phyloP scores from a whole-genome alignment of 2,888 invertebrate species.

The Erynnis tages region DNA sequence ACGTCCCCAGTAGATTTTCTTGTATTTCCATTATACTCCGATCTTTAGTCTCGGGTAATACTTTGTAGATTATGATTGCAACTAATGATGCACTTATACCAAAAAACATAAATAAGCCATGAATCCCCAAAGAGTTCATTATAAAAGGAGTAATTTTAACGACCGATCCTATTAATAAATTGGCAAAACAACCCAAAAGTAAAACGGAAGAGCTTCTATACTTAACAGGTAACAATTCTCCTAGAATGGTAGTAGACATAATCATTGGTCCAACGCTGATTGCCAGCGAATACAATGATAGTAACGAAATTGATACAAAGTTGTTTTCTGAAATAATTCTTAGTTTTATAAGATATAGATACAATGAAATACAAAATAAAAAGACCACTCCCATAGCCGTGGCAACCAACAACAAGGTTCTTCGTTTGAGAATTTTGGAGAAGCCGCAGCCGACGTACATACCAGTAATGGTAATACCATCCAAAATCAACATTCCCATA shows the following conservation, averaged over 20 bases:
- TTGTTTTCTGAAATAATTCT: constrained; percentile 35
- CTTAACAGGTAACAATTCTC: constrained; percentile 30
- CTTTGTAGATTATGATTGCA: constrained; percentile 29
- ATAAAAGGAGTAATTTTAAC: constrained; percentile 30
- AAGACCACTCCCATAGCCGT: constrained; percentile 33
- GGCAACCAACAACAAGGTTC: constrained; percentile 39
- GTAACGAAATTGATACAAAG: constrained; percentile 42
- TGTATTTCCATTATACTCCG: constrained; percentile 41
- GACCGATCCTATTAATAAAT: constrained; percentile 16
- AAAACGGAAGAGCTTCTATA: constrained; percentile 24
- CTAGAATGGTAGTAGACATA: constrained; percentile 38
- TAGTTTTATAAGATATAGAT: constrained; percentile 35
- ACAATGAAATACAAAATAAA: constrained; percentile 33
- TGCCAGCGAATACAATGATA: constrained; percentile 46
- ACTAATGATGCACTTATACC: constrained; percentile 23
- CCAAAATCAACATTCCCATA: constrained; percentile 36
- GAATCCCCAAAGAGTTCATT: constrained; percentile 25
- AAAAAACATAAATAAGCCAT: constrained; percentile 34
- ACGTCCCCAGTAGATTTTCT: constrained; percentile 7
- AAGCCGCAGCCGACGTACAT: constrained; percentile 53
- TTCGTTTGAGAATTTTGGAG: constrained; percentile 38
- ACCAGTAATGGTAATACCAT: constrained; percentile 38
- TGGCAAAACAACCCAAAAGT: not conserved
- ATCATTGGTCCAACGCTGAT: constrained; percentile 49
- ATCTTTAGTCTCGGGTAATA: constrained; percentile 40